Evolutionary conservation across 2,888 invertebrate genomes (phyloP), one percentile per base, ranked within the genome.

Genomic region (Malthinus flaveolus): DNA sequence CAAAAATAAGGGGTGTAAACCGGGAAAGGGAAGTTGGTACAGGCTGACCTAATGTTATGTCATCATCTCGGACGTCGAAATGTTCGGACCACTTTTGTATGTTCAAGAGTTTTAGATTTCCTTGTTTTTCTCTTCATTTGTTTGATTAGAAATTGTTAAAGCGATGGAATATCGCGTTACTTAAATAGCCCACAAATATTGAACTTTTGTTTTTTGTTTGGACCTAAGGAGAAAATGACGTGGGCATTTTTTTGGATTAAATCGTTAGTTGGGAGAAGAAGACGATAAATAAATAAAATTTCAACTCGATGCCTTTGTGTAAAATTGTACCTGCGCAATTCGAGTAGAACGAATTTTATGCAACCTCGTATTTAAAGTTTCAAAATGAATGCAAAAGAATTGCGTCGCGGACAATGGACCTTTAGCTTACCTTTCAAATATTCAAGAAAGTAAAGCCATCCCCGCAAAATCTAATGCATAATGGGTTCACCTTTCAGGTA

Each of bases 1-100:
- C 73, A 76, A 75, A 61, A 62, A 62, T 56, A 52, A 62, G 56
- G 62, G 62, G 62, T 62, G 62, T 62, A 48, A 35, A 53, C 67
- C 72, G 68, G 73, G 73, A 74, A 74, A 73, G 74, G 75, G 74
- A 73, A 74, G 72, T 69, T 59, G 66, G 73, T 75, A 75, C 73
- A 74, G 74, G 69, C 74, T 74, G 74, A 71, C 68, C 74, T 74
- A 75, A 74, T 73, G 73, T 73, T 72, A 66, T 71, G 70, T 73
- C 71, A 72, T 71, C 72, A 62, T 67, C 62, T 66, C 67, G 71
- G 71, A 69, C 70, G 66, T 68, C 68, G 23, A 23, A 23, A 56
- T 65, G 60, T 56, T 55, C 45, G 57, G 62, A 66, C 56, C 56
- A 37, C 37, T 54, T 49, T 61, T 68, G 68, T 69, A 62, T 68